Percentiles rank a stretch among this genome's conserved stretches.
phyloP scores from a whole-genome alignment of 1,140 invertebrate genomes.

The Leptinotarsa defecta region DNA sequence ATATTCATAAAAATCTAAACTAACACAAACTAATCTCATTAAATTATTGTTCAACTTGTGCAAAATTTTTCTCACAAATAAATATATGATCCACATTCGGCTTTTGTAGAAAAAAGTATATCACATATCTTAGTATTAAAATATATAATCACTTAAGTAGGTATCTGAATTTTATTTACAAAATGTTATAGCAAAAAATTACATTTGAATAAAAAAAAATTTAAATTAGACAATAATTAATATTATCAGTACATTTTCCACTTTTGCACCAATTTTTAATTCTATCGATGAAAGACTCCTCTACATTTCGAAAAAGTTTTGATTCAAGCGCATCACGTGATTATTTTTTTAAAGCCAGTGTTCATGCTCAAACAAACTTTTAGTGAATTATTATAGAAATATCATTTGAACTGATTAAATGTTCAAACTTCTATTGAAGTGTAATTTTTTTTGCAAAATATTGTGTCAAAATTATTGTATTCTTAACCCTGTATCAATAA shows the following conservation, averaged over 20 bases:
- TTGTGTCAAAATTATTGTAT: slow-evolving; percentile 23
- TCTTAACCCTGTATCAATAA: slow-evolving; percentile 23
- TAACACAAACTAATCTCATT: background rate
- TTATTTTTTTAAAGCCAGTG: slow-evolving; percentile 17
- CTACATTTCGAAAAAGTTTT: slow-evolving; percentile 12
- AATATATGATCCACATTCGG: background rate
- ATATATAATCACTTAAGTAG: slow-evolving; percentile 7
- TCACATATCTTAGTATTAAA: background rate
- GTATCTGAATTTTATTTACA: slow-evolving; percentile 6
- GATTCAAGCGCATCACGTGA: slow-evolving; percentile 23
- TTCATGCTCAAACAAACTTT: slow-evolving; percentile 12
- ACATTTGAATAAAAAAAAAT: background rate
- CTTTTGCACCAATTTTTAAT: background rate
- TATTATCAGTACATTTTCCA: slow-evolving; percentile 12
- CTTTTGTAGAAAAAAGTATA: slow-evolving; percentile 1
- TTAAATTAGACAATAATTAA: background rate
- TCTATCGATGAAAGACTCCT: slow-evolving; percentile 6
- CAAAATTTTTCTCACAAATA: slow-evolving; percentile 1
- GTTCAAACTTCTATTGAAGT: slow-evolving; percentile 13
- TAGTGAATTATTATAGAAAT: background rate
- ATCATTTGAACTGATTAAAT: background rate
- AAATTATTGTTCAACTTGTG: background rate
- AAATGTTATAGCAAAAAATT: background rate
- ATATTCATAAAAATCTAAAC: background rate
- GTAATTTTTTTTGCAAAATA: slow-evolving; percentile 10